Evolutionary conservation across 2,888 invertebrate genomes (phyloP).

Genomic region (Lampropteryx suffumata): DNA sequence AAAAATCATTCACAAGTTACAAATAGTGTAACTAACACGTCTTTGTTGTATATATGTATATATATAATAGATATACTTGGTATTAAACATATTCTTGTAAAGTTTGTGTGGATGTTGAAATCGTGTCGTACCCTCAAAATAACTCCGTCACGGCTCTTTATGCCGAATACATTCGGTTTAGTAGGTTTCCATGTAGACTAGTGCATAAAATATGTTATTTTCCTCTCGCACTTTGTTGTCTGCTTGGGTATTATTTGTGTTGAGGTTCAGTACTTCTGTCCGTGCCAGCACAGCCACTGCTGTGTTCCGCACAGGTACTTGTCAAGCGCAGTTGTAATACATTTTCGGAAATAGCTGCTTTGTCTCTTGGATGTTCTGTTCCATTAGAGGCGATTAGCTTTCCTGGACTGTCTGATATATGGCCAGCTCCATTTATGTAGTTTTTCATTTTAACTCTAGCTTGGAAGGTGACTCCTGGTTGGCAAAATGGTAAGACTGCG

Average conservation of each 20-base stretch:
- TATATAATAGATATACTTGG: too few relatives aligned
- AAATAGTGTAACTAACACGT: too few relatives aligned
- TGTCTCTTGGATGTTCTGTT: conserved; percentile 9
- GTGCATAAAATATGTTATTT: conserved; percentile 67
- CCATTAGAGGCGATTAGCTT: conserved; percentile 11
- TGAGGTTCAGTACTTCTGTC: conserved; percentile 15
- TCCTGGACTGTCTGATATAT: conserved; percentile 1
- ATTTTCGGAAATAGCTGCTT: conserved; percentile 16
- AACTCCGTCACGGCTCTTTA: conserved; percentile 44
- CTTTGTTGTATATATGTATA: too few relatives aligned
- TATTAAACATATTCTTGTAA: too few relatives aligned
- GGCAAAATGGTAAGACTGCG: too few relatives aligned
- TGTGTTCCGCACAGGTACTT: neutral
- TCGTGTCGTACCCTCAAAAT: conserved; percentile 47
- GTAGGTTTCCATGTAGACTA: conserved; percentile 68
- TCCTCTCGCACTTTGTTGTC: conserved; percentile 42
- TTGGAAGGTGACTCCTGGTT: too few relatives aligned
- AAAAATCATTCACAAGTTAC: too few relatives aligned
- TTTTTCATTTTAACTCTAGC: too few relatives aligned
- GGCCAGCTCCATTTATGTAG: neutral
- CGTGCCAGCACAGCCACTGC: neutral
- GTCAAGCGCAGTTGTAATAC: conserved; percentile 13
- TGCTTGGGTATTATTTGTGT: conserved; percentile 53
- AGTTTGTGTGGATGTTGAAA: too few relatives aligned
- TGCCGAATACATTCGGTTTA: conserved; percentile 68